Evolutionary conservation across 2,888 invertebrate genomes (phyloP), one percentile per base, ranked within the genome.

Genomic region (Maniola hyperantus): DNA sequence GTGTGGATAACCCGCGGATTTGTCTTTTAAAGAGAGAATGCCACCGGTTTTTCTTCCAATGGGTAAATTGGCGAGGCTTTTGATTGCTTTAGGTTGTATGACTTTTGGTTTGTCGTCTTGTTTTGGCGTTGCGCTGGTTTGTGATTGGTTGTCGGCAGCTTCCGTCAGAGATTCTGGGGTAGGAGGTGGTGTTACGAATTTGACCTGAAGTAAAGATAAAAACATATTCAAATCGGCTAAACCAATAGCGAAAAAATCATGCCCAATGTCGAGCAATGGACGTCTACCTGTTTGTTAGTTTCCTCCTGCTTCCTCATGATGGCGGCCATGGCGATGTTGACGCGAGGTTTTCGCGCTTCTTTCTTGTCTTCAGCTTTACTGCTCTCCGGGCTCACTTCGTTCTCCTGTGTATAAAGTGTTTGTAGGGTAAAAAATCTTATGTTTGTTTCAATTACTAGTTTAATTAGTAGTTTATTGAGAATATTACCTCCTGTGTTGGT

Each of bases 271-370:
- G 2, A 26, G 26, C 26, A 4, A 1, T 26, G 26, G 26, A 26
- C 4, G 4, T 26, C 26, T 26, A 94, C 94, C 91, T 95, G 95
- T 81, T 95, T 95, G 77, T 94, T 95, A 55, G 92, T 93, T 73
- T 94, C 95, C 79, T 95, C 95, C 73, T 95, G 94, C 70, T 95
- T 95, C 72, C 95, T 91, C 91, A 95, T 94, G 78, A 96, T 95
- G 70, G 95, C 95, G 67, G 96, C 95, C 93, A 97, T 95, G 0
- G 97, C 97, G 55, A 97, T 96, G 83, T 97, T 97, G 79, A 96
- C 96, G 69, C 96, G 92, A 2, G 93, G 89, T 70, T 94, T 91
- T 72, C 94, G 89, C 69, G 89, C 86, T 64, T 90, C 90, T 63
- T 82, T 86, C 72, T 84, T 86, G 65, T 89, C 91, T 50, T 87